Percentiles rank a stretch among this genome's conserved stretches.
These are phyloP conservation scores for Pseudomyrmex flavicornis DNA, from an alignment of 1,140 invertebrate genomes.

Conservation along the genomic window DNA sequence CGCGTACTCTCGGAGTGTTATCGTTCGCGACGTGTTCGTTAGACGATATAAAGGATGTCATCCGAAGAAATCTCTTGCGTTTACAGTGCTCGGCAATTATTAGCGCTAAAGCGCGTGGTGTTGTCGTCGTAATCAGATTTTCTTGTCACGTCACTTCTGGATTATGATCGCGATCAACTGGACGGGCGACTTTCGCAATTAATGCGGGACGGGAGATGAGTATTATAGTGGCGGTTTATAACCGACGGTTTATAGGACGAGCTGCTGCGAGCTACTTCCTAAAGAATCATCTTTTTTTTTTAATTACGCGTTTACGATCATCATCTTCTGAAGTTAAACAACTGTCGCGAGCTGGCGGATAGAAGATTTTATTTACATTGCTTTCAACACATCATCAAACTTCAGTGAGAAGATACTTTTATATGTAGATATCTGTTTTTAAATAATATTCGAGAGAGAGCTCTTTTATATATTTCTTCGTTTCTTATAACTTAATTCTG, in stretches of 20 bases:
- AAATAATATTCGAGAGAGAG: too few species aligned
- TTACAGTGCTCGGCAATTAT: constrained; percentile 65
- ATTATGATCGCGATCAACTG: constrained; percentile 63
- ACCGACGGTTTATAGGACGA: constrained; percentile 6
- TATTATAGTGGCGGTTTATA: constrained; percentile 41
- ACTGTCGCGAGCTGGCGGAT: too few species aligned
- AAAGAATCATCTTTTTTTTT: constrained; percentile 21
- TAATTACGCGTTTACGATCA: constrained; percentile 32
- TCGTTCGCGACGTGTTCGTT: constrained; percentile 32
- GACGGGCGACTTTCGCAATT: constrained; percentile 42
- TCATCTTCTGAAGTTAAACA: background rate
- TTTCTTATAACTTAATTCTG: background rate
- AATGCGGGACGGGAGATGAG: background rate
- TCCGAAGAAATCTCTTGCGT: constrained; percentile 57
- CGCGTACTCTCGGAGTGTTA: background rate
- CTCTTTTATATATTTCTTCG: too few species aligned
- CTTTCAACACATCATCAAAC: too few species aligned
- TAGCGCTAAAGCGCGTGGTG: constrained; percentile 60
- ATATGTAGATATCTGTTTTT: too few species aligned
- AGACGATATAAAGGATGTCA: constrained; percentile 63
- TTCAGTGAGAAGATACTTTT: too few species aligned
- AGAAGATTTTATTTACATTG: too few species aligned
- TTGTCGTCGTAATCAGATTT: constrained; percentile 50
- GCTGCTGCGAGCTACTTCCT: constrained; percentile 6
- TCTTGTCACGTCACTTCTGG: constrained; percentile 72